Evolutionary conservation across 2,888 invertebrate genomes (phyloP).

Genomic region (Drosophila mettleri): DNA sequence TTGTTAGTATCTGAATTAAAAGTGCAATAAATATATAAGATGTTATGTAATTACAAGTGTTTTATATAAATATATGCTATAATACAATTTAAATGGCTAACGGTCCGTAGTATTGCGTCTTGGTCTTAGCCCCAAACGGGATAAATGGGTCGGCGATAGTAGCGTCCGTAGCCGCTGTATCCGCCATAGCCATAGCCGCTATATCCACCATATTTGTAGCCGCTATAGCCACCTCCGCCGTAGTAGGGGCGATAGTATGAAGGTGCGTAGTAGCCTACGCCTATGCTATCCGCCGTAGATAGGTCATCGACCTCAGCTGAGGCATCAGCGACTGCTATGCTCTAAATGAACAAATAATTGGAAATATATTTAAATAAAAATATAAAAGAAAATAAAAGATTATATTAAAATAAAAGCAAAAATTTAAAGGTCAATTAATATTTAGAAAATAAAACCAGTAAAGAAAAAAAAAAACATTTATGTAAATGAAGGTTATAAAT

Average conservation of each 20-base stretch:
- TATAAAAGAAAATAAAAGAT: not conserved
- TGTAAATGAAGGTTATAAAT: not conserved
- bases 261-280: constrained; percentile 64
- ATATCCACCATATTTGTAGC: constrained; percentile 64
- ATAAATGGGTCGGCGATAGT: constrained; percentile 69
- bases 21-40: constrained; percentile 5
- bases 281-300: constrained; percentile 63
- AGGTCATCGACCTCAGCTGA: constrained; percentile 51
- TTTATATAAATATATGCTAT: constrained; percentile 4
- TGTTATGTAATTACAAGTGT: not conserved
- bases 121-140: constrained; percentile 56
- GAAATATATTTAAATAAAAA: not conserved
- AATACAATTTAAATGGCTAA: not conserved
- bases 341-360: constrained; percentile 9
- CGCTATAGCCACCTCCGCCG: constrained; percentile 49
- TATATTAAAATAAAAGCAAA: too few relatives aligned
- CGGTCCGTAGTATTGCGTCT: not conserved
- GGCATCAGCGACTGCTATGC: constrained; percentile 5
- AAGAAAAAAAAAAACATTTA: not conserved
- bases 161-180: constrained; percentile 48
- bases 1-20: constrained; percentile 12
- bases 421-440: not conserved
- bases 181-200: constrained; percentile 61
- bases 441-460: not conserved
- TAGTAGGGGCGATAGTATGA: constrained; percentile 62